These are phyloP conservation scores for Indri indri DNA, from an alignment of 2,113 vertebrate species.

Conservation along the genomic window DNA sequence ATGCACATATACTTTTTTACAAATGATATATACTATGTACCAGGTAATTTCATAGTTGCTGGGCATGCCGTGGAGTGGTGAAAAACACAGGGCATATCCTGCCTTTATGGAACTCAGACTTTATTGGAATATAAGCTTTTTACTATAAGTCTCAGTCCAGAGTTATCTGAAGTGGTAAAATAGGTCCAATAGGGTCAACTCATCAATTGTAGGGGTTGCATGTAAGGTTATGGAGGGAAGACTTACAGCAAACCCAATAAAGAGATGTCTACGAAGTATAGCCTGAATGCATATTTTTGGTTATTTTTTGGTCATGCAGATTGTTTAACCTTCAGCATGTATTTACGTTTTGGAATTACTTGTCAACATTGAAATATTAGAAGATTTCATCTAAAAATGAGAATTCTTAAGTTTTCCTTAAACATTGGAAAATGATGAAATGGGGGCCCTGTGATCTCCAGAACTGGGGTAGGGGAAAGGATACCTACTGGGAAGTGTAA, in stretches of 20 bases:
- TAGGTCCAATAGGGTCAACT: not conserved
- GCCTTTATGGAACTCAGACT: not conserved
- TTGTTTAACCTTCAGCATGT: not conserved
- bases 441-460: too few relatives aligned
- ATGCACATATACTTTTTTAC: not conserved
- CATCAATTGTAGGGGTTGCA: too few relatives aligned
- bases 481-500: not conserved
- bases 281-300: not conserved
- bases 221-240: not conserved
- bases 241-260: not conserved
- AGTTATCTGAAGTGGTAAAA: not conserved
- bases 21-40: not conserved
- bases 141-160: not conserved
- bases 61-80: not conserved
- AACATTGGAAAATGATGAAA: not conserved
- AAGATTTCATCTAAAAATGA: not conserved
- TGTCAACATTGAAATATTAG: not conserved
- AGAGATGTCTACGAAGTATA: not conserved
- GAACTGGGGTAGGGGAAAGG: not conserved
- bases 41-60: not conserved
- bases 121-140: not conserved
- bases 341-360: not conserved
- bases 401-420: not conserved
- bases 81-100: not conserved
- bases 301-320: not conserved